phyloP scores from a whole-genome alignment of 2,797 vertebrate genomes.

The Coendou prehensilis region DNA sequence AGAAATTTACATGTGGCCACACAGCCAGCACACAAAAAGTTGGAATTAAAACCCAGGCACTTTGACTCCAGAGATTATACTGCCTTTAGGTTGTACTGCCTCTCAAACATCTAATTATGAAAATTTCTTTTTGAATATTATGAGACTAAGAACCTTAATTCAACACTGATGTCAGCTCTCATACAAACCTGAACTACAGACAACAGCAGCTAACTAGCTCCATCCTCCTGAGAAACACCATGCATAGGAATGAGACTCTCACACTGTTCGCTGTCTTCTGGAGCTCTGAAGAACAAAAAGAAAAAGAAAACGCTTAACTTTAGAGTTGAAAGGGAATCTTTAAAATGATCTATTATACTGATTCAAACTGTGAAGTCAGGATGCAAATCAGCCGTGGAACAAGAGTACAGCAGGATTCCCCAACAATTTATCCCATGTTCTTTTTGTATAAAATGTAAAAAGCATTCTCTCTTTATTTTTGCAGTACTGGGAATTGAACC shows the following conservation, averaged over 20 bases:
- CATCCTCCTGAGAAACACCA: constrained; percentile 91
- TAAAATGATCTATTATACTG: background rate
- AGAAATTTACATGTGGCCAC: background rate
- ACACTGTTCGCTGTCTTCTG: constrained; percentile 95
- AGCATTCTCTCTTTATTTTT: background rate
- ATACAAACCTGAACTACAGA: constrained; percentile 77
- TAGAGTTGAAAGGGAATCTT: background rate
- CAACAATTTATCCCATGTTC: background rate
- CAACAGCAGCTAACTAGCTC: constrained; percentile 89
- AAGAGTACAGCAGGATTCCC: background rate
- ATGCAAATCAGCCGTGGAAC: background rate
- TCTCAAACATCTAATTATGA: constrained; percentile 53
- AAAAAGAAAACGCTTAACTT: background rate
- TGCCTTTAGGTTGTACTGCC: background rate
- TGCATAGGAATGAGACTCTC: constrained; percentile 97
- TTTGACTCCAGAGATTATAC: background rate
- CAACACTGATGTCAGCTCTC: background rate
- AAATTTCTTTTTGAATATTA: constrained; percentile 27
- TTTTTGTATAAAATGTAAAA: background rate
- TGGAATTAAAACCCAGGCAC: background rate
- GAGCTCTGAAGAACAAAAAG: constrained; percentile 87
- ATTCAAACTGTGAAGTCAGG: background rate
- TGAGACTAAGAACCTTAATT: background rate
- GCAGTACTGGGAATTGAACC: background rate
- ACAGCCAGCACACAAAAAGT: background rate